phyloP scores from a whole-genome alignment of 2,113 vertebrate species.

The Oreocharis arfaki region DNA sequence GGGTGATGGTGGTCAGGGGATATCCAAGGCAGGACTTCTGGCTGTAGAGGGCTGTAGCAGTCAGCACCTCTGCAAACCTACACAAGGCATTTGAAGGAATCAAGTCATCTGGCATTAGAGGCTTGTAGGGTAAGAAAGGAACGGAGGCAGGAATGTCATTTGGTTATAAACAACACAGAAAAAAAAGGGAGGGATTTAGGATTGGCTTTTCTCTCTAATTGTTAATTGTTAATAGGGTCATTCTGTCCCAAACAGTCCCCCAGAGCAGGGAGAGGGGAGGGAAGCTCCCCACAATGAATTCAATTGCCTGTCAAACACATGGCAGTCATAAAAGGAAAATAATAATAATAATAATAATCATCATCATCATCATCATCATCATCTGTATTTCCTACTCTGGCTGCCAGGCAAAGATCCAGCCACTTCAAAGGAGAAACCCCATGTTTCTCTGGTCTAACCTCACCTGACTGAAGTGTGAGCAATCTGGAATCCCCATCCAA shows the following conservation, averaged over 20 bases:
- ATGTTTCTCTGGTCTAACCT: conserved; percentile 52
- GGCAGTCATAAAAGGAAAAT: conserved; percentile 62
- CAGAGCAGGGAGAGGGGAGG: not conserved
- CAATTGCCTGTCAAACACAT: conserved; percentile 60
- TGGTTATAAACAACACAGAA: conserved; percentile 13
- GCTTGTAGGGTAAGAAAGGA: not conserved
- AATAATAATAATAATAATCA: conserved; percentile 42
- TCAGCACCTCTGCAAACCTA: not conserved
- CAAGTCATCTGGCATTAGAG: conserved; percentile 3
- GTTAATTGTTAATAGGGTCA: conserved; percentile 39
- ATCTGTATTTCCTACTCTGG: conserved; percentile 61
- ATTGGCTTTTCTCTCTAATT: conserved; percentile 32
- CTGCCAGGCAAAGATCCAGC: conserved; percentile 56
- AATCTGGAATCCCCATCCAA: conserved; percentile 56
- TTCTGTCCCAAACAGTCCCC: conserved; percentile 10
- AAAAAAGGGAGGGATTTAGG: not conserved
- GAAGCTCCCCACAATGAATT: conserved; percentile 36
- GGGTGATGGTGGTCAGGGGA: not conserved
- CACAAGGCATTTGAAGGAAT: not conserved
- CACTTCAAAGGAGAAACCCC: conserved; percentile 69
- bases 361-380: too few relatives aligned
- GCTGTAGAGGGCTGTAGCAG: not conserved
- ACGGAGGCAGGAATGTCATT: conserved; percentile 13
- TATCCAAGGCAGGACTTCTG: not conserved
- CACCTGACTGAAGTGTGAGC: conserved; percentile 69